Percentiles rank a stretch among this genome's conserved stretches.
Evolutionary conservation across 2,113 vertebrate species (phyloP).

Genomic region (Ammodytes marinus): DNA sequence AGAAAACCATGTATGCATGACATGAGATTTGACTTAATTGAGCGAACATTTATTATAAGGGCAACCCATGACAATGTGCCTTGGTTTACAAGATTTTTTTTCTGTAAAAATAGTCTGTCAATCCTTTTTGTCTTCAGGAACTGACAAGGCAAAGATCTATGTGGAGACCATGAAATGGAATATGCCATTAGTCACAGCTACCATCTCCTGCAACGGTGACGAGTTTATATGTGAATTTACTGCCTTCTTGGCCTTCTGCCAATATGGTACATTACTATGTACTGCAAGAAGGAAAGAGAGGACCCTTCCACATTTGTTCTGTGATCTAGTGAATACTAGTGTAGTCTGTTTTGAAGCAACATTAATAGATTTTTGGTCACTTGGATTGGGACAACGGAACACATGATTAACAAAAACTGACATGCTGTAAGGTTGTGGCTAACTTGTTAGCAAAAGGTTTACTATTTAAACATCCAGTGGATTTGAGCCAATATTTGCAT

Average conservation of each 20-base stretch:
- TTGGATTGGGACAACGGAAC: neutral
- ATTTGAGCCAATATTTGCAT: no score
- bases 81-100: neutral
- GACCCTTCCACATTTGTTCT: slow-evolving; percentile 3
- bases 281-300: neutral
- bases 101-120: slow-evolving; percentile 1
- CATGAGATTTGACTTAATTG: slow-evolving; percentile 43
- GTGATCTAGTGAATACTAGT: neutral
- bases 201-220: slow-evolving; percentile 16
- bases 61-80: slow-evolving; percentile 11
- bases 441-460: neutral
- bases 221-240: slow-evolving; percentile 45
- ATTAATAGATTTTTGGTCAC: neutral
- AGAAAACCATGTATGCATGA: slow-evolving; percentile 24
- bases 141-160: neutral
- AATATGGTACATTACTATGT: slow-evolving; percentile 18
- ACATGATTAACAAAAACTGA: no score
- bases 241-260: slow-evolving; percentile 17
- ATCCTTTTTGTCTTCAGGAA: slow-evolving; percentile 10
- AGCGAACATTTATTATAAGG: slow-evolving; percentile 26
- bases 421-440: neutral
- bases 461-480: neutral
- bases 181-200: slow-evolving; percentile 48
- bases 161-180: slow-evolving; percentile 45
- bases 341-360: neutral